Evolutionary conservation across 1,140 invertebrate species (phyloP).

Genomic region (Phenacoccus solenopsis): DNA sequence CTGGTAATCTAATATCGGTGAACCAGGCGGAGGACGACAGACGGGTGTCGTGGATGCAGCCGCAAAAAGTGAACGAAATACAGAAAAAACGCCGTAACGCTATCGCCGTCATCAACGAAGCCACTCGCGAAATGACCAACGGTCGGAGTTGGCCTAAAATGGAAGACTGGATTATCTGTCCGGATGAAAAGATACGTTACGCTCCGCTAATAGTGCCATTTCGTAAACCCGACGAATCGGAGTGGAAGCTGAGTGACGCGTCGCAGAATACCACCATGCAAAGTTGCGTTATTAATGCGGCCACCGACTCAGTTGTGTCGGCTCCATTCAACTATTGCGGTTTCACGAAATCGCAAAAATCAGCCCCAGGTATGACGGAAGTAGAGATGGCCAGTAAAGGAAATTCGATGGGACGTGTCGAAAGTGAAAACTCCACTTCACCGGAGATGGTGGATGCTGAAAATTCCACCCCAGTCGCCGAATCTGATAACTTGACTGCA

Average conservation of each 20-base stretch:
- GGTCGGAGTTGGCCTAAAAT: neutral
- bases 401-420: no score
- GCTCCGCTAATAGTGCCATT: neutral
- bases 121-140: neutral
- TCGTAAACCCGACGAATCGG: neutral
- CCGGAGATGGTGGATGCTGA: no score
- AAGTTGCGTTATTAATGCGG: no score
- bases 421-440: neutral
- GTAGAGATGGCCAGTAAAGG: no score
- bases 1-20: neutral
- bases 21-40: neutral
- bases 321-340: no score
- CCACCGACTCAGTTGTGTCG: no score
- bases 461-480: no score
- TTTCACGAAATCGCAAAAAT: no score
- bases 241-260: neutral
- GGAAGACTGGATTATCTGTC: neutral
- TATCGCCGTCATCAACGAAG: neutral
- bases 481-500: no score
- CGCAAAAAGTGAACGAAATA: neutral
- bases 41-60: neutral
- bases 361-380: no score
- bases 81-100: neutral
- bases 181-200: slow-evolving; percentile 3
- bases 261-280: no score